phyloP scores from a whole-genome alignment of 2,113 vertebrate genomes.

The Ginglymostoma cirratum region DNA sequence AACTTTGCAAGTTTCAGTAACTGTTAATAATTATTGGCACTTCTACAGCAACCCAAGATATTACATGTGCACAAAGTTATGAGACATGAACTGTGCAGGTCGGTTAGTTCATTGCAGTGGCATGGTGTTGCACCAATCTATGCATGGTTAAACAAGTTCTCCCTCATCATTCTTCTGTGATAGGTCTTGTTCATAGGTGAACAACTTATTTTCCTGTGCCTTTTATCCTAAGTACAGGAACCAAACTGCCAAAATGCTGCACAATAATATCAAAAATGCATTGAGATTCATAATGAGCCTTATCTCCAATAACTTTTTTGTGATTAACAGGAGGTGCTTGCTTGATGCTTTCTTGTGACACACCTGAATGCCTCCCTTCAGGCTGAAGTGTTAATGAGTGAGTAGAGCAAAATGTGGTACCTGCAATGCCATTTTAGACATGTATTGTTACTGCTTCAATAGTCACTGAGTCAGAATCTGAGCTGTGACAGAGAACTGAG shows the following conservation, averaged over 20 bases:
- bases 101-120: no score
- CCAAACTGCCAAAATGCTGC: background rate
- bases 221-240: background rate
- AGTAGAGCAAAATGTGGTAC: background rate
- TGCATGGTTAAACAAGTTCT: background rate
- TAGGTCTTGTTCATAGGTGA: background rate
- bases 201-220: no score
- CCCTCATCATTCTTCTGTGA: background rate
- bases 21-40: background rate
- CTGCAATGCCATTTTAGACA: background rate
- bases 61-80: background rate
- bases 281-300: background rate
- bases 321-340: background rate
- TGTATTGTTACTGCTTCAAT: background rate
- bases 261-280: background rate
- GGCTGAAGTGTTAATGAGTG: background rate
- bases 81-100: background rate
- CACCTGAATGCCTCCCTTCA: background rate
- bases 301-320: background rate
- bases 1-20: background rate
- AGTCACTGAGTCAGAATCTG: background rate
- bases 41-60: background rate
- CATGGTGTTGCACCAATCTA: background rate
- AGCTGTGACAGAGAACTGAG: no score
- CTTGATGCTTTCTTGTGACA: background rate